Percentiles rank a stretch among this genome's conserved stretches.
phyloP scores from a whole-genome alignment of 2,797 vertebrate genomes.

The Eulemur rubriventer region DNA sequence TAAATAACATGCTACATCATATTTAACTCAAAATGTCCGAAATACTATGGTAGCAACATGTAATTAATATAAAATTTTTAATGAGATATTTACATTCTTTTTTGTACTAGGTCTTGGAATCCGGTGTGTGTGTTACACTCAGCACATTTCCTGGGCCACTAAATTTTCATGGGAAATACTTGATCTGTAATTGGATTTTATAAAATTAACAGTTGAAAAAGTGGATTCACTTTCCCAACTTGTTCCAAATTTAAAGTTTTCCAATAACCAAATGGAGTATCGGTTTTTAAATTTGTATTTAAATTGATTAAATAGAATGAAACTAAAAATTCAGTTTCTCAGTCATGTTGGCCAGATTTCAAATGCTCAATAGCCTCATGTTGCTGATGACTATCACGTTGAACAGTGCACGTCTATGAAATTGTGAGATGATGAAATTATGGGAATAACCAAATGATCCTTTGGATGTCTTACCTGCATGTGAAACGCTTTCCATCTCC shows the following conservation, averaged over 20 bases:
- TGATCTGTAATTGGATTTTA: background rate
- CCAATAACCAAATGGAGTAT: background rate
- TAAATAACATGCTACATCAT: background rate
- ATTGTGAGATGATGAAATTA: background rate
- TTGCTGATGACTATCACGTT: background rate
- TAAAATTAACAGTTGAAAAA: conserved; percentile 29
- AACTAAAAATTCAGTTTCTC: conserved; percentile 20
- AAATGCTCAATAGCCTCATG: background rate
- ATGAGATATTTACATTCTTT: background rate
- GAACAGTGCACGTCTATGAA: background rate
- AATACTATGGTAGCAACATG: background rate
- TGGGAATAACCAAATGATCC: conserved; percentile 26
- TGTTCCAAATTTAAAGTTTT: conserved; percentile 42
- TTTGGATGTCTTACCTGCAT: background rate
- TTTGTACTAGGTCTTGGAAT: background rate
- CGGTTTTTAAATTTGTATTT: background rate
- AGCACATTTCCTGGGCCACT: background rate
- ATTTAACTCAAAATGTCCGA: background rate
- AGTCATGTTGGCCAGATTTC: background rate
- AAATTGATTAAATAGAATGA: background rate
- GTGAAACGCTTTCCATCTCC: background rate
- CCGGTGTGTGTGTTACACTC: background rate
- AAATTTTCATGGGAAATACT: conserved; percentile 10
- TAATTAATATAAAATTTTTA: conserved; percentile 5
- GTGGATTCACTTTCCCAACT: background rate